A percentile compares a stretch with the other conserved stretches of the same genome.
phyloP scores from a whole-genome alignment of 2,888 invertebrate genomes.

The Acleris sparsana region DNA sequence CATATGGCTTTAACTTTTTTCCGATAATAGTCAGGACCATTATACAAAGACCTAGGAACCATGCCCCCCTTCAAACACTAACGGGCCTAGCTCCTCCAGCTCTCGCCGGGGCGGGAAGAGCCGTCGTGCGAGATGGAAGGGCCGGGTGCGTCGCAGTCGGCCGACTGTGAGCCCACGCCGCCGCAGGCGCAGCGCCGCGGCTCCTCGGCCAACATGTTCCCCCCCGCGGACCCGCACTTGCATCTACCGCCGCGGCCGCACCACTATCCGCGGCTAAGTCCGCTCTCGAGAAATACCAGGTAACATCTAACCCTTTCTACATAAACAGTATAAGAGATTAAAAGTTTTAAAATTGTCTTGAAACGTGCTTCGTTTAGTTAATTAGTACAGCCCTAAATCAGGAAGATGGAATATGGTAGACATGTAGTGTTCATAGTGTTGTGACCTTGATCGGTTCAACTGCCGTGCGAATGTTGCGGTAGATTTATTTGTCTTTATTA shows the following conservation, averaged over 20 bases:
- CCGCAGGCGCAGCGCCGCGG: conserved; percentile 92
- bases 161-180: conserved; percentile 96
- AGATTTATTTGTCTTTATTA: too few species aligned
- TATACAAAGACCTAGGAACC: too few species aligned
- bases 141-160: conserved; percentile 94
- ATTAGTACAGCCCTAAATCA: too few species aligned
- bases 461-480: too few species aligned
- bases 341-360: too few species aligned
- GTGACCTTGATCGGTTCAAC: too few species aligned
- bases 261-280: conserved; percentile 89
- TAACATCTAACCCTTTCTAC: conserved; percentile 34
- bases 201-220: conserved; percentile 94
- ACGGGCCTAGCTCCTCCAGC: conserved; percentile 71
- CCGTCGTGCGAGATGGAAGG: conserved; percentile 94
- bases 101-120: conserved; percentile 93
- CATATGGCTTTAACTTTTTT: too few species aligned
- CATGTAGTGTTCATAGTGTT: too few species aligned
- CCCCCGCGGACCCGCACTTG: conserved; percentile 84
- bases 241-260: conserved; percentile 77
- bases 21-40: too few species aligned
- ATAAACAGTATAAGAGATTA: too few species aligned
- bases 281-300: conserved; percentile 88
- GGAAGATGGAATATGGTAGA: too few species aligned
- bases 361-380: too few species aligned
- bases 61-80: conserved; percentile 27